These are phyloP conservation scores for Eleginops maclovinus DNA, from an alignment of 2,113 vertebrate species.

Conservation along the genomic window DNA sequence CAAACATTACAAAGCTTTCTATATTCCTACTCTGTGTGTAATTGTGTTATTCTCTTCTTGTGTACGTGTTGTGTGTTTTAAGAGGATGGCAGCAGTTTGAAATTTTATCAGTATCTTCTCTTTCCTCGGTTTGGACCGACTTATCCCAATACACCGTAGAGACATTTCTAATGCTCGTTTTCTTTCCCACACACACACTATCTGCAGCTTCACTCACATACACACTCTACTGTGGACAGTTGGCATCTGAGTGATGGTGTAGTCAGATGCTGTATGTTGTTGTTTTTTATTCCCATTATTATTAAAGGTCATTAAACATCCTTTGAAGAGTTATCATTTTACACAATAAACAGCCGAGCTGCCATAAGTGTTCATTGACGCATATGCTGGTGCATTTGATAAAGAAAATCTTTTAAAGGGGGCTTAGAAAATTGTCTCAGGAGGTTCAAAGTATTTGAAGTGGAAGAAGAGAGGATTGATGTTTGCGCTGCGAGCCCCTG, in stretches of 20 bases:
- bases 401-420: conserved; percentile 69
- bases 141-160: conserved; percentile 38
- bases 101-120: conserved; percentile 65
- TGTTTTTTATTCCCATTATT: conserved; percentile 44
- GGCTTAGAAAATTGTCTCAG: conserved; percentile 78
- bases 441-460: conserved; percentile 81
- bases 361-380: conserved; percentile 66
- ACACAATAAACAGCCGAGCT: conserved; percentile 56
- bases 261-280: conserved; percentile 19
- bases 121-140: conserved; percentile 63
- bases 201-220: conserved; percentile 44
- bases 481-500: conserved; percentile 72
- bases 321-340: conserved; percentile 59
- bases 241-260: conserved; percentile 56
- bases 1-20: conserved; percentile 79
- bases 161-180: conserved; percentile 41
- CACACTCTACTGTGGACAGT: conserved; percentile 45
- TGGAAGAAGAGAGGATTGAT: conserved; percentile 79
- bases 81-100: conserved; percentile 51
- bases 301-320: conserved; percentile 43
- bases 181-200: conserved; percentile 41
- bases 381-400: conserved; percentile 59
- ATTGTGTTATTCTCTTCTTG: conserved; percentile 69
- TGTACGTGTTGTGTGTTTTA: conserved; percentile 27
- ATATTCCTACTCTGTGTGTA: conserved; percentile 71